These are phyloP conservation scores for Pseudomyrmex flavicornis DNA, from an alignment of 1,140 invertebrate genomes.

Conservation along the genomic window DNA sequence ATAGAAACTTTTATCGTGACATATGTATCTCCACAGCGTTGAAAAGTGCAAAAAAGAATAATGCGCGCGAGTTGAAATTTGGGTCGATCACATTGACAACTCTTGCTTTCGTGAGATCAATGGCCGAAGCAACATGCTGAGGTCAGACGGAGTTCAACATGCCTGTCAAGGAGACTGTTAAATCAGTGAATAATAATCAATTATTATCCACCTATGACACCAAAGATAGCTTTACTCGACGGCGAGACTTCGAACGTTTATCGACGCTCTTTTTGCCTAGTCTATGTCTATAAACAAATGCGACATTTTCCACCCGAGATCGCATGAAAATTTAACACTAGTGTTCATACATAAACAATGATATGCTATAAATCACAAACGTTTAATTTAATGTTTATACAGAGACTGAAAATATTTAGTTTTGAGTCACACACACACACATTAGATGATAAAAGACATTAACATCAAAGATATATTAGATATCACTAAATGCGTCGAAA, in stretches of 20 bases:
- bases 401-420: conserved; percentile 34
- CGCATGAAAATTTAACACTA: conserved; percentile 45
- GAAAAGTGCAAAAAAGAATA: conserved; percentile 30
- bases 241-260: conserved; percentile 48
- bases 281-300: conserved; percentile 59
- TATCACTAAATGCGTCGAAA: neutral
- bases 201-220: conserved; percentile 59
- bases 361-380: conserved; percentile 40
- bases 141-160: conserved; percentile 59
- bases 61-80: conserved; percentile 37
- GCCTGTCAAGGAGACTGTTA: conserved; percentile 59
- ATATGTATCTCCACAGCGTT: neutral
- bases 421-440: neutral
- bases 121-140: conserved; percentile 34
- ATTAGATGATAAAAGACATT: neutral
- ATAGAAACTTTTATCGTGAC: neutral
- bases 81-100: conserved; percentile 47
- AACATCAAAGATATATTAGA: conserved; percentile 1
- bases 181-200: conserved; percentile 61
- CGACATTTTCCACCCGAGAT: conserved; percentile 36
- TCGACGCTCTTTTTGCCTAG: conserved; percentile 58
- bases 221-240: conserved; percentile 56
- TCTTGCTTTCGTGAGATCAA: conserved; percentile 60
- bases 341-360: conserved; percentile 34
- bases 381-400: conserved; percentile 20